A percentile compares a stretch with the other conserved stretches of the same genome.
Evolutionary conservation across 2,113 vertebrate genomes (phyloP).

Genomic region (Maccullochella peelii): DNA sequence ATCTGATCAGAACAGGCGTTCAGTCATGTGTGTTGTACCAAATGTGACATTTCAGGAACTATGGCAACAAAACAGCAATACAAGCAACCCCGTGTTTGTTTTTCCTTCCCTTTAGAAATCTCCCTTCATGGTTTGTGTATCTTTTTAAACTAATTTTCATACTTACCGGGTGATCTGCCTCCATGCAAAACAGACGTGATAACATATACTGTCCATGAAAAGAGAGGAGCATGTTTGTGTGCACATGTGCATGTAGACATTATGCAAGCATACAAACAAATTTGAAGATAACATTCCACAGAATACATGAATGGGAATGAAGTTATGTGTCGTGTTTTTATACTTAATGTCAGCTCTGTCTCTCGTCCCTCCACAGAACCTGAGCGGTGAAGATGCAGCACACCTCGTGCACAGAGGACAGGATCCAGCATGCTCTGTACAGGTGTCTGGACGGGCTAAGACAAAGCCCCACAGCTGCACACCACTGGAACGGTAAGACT

Average conservation of each 20-base stretch:
- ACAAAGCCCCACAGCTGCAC: conserved; percentile 79
- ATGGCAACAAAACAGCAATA: conserved; percentile 44
- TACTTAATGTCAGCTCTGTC: neutral
- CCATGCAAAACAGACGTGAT: conserved; percentile 71
- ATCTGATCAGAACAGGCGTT: neutral
- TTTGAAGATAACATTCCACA: conserved; percentile 33
- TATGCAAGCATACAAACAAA: neutral
- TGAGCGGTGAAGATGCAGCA: conserved; percentile 93
- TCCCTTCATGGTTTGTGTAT: conserved; percentile 41
- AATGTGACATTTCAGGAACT: conserved; percentile 24
- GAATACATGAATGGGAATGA: conserved; percentile 19
- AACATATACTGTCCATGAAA: conserved; percentile 47
- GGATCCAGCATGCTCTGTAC: conserved; percentile 96
- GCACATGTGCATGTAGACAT: neutral
- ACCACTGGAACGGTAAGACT: conserved; percentile 92
- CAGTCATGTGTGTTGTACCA: neutral
- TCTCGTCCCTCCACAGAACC: conserved; percentile 77
- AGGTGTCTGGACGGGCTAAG: conserved; percentile 92
- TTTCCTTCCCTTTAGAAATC: conserved; percentile 11
- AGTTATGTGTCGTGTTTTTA: neutral
- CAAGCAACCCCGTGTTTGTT: conserved; percentile 4
- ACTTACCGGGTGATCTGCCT: conserved; percentile 27
- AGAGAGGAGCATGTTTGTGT: conserved; percentile 19
- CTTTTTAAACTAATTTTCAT: conserved; percentile 69
- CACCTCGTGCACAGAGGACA: conserved; percentile 98